Evolutionary conservation across 2,797 vertebrate species (phyloP), one percentile per base, ranked within the genome.

Genomic region (Euphonia xanthogaster): DNA sequence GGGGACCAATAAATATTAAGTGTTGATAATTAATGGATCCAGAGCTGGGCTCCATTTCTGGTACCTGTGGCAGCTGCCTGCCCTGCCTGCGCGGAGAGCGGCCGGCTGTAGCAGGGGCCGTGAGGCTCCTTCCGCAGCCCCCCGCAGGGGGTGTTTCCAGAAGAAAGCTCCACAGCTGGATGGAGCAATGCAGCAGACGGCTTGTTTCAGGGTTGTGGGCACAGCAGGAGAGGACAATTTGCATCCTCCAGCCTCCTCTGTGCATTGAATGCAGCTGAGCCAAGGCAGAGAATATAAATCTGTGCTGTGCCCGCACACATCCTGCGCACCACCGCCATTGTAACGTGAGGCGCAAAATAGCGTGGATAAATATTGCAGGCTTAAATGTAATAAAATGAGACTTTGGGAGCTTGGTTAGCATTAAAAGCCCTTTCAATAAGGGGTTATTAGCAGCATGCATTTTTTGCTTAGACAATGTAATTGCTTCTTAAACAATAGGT

Each of bases 221-320:
- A 33, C 87, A 91, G 94, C 60, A 47, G 85, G 71, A 82, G 58
- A 60, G 72, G 48, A 27, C 1, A 13, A 19, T 90, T 68, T 75
- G 42, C 75, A 67, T 92, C 79, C 58, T 33, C 23, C 63, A 17
- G 27, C 39, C 65, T 78, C 55, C 33, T 6, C 48, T 37, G 35
- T n/a, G n/a, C 47, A 1, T 11, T 24, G 84, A 82, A 66, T 13
- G 48, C 44, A 40, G 70, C 58, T 9, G 55, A 81, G 58, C 23
- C 35, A 14, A 55, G 33, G 16, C 6, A 1, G 31, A 51, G 63
- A 66, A 60, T 53, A 24, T 7, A 45, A 72, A 72, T 27, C 45
- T 37, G 1, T 0, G 0, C 39, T 9, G 30, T 7, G 33, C 51
- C 67, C 6, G 28, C 45, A 7, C 11, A 1, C 16, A 7, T 21